phyloP scores from a whole-genome alignment of 2,113 vertebrate species.

The Notarius quadriscutis region DNA sequence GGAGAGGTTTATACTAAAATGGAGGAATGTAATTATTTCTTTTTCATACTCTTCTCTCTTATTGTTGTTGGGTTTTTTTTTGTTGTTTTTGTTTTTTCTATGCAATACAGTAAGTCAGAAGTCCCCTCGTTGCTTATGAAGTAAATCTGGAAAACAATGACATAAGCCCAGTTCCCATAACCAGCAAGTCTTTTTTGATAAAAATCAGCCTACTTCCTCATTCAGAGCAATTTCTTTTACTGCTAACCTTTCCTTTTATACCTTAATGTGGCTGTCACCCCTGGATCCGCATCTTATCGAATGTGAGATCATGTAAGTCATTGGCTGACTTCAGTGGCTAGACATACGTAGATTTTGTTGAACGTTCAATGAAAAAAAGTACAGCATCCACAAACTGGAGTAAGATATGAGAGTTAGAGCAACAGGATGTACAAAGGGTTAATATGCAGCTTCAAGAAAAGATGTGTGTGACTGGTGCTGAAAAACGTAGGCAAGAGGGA shows the following conservation, averaged over 20 bases:
- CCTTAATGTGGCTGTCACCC: background rate
- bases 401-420: background rate
- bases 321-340: background rate
- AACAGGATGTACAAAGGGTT: background rate
- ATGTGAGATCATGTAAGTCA: constrained; percentile 7
- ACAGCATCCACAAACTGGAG: background rate
- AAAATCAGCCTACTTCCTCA: constrained; percentile 10
- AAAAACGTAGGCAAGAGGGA: background rate
- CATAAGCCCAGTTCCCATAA: constrained; percentile 28
- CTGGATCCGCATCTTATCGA: background rate
- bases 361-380: background rate
- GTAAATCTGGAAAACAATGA: constrained; percentile 28
- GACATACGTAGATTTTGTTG: background rate
- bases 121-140: constrained; percentile 25
- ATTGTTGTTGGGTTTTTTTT: background rate
- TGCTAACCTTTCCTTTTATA: background rate
- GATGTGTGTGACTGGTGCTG: constrained; percentile 3
- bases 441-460: background rate
- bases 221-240: constrained; percentile 1
- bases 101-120: constrained; percentile 22
- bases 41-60: background rate
- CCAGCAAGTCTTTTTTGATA: constrained; percentile 11
- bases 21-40: background rate
- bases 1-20: background rate
- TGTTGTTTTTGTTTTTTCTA: background rate